These are phyloP conservation scores for Bombus pascuorum DNA, from an alignment of 1,140 invertebrate genomes.

Conservation along the genomic window DNA sequence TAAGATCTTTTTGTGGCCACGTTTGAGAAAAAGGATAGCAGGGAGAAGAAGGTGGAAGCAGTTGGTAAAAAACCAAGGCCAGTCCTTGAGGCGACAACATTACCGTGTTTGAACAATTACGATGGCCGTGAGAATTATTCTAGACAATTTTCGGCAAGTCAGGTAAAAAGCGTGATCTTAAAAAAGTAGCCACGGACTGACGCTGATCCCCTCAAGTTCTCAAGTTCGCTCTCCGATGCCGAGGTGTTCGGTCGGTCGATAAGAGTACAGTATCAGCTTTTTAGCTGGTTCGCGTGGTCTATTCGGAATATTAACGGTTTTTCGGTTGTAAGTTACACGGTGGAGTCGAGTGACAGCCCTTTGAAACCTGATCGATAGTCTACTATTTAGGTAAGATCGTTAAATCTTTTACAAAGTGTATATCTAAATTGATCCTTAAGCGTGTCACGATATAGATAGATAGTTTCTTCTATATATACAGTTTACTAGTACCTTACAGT, in stretches of 20 bases:
- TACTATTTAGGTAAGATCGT: neutral
- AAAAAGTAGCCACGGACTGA: neutral
- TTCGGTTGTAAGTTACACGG: neutral
- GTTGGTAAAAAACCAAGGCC: constrained; percentile 30
- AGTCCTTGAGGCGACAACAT: constrained; percentile 44
- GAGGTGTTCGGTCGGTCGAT: constrained; percentile 7
- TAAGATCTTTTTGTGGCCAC: constrained; percentile 55
- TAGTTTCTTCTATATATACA: too few species aligned
- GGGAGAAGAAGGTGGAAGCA: neutral
- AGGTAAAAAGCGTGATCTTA: constrained; percentile 36
- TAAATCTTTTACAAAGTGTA: neutral
- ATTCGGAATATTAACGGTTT: neutral
- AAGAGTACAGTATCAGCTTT: neutral
- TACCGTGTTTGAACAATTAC: constrained; percentile 35
- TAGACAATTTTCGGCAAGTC: neutral
- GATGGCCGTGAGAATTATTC: constrained; percentile 30
- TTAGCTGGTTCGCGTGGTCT: neutral
- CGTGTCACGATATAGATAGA: too few species aligned
- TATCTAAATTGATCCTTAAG: neutral
- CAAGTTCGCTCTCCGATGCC: constrained; percentile 4
- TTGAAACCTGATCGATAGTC: neutral
- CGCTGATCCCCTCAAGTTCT: neutral
- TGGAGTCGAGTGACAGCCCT: neutral
- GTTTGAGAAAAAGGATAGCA: neutral
- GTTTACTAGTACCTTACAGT: too few species aligned